phyloP scores from a whole-genome alignment of 2,113 vertebrate species.

The Sterrhoptilus dennistouni region DNA sequence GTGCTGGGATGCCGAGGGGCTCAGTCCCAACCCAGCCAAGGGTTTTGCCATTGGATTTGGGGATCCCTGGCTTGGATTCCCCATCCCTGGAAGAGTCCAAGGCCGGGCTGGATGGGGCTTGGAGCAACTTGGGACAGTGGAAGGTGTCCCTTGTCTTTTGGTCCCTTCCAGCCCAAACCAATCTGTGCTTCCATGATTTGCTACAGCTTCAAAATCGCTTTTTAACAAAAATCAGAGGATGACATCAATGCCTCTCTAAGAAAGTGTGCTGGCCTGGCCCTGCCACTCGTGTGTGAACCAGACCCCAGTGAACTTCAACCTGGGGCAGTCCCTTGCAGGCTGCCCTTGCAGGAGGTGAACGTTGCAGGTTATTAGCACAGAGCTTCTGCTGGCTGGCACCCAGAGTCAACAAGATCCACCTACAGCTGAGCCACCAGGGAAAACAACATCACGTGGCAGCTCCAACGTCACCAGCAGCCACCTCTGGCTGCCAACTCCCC shows the following conservation, averaged over 20 bases:
- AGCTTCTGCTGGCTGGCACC: constrained; percentile 23
- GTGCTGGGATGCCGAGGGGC: rapidly evolving
- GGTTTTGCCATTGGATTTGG: neutral
- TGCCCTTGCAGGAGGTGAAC: neutral
- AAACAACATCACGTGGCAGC: constrained; percentile 40
- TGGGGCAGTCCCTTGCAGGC: neutral
- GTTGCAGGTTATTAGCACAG: constrained; percentile 15
- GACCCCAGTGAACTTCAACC: constrained; percentile 35
- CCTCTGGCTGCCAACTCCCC: neutral
- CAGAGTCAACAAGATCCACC: constrained; percentile 63
- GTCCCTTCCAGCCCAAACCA: neutral
- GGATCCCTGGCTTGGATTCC: neutral
- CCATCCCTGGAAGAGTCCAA: neutral
- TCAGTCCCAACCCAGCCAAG: neutral
- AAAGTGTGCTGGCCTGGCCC: neutral
- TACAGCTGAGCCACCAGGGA: constrained; percentile 45
- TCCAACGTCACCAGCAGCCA: neutral
- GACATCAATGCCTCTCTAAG: rapidly evolving
- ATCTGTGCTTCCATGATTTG: neutral
- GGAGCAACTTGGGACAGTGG: neutral
- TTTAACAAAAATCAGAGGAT: rapidly evolving
- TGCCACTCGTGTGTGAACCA: neutral
- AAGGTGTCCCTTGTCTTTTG: neutral
- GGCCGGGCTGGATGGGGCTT: neutral
- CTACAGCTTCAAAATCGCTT: neutral